Percentiles rank a stretch among this genome's conserved stretches.
These are phyloP conservation scores for Rhagologus leucostigma DNA, from an alignment of 2,113 vertebrate genomes.

Conservation along the genomic window DNA sequence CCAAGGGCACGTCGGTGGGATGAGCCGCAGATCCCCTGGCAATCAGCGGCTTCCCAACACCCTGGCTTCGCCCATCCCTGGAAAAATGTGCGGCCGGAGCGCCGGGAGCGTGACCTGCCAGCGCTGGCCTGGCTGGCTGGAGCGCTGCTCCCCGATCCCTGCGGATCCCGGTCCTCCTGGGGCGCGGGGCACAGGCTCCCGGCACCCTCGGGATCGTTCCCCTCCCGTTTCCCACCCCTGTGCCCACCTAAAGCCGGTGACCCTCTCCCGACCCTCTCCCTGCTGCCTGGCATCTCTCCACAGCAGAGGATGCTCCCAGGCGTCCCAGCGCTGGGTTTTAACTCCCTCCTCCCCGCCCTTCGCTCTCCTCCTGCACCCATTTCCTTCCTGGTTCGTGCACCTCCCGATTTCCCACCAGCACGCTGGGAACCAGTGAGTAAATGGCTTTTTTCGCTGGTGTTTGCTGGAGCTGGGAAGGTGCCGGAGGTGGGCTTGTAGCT, in stretches of 20 bases:
- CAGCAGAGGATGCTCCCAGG: not conserved
- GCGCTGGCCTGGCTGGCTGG: not conserved
- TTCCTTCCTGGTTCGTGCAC: not conserved
- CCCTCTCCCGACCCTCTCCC: not conserved
- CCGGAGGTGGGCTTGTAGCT: not conserved
- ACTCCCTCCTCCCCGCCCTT: not conserved
- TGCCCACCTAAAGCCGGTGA: not conserved
- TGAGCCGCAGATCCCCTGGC: not conserved
- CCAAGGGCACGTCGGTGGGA: conserved; percentile 4
- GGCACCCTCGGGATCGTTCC: fast-evolving
- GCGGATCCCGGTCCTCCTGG: fast-evolving
- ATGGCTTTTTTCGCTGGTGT: not conserved
- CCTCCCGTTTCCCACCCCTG: not conserved
- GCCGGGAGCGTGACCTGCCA: not conserved
- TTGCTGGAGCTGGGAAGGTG: not conserved
- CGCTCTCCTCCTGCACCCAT: fast-evolving
- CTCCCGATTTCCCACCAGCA: not conserved
- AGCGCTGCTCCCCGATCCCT: not conserved
- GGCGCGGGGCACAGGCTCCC: not conserved
- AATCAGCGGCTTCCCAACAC: fast-evolving
- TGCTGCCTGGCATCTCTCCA: not conserved
- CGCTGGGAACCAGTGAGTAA: not conserved
- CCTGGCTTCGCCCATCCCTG: not conserved
- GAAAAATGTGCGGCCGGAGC: fast-evolving
- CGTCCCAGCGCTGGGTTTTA: not conserved